These are phyloP conservation scores for Monodelphis domestica DNA, from an alignment of 2,797 vertebrate genomes.

Conservation along the genomic window DNA sequence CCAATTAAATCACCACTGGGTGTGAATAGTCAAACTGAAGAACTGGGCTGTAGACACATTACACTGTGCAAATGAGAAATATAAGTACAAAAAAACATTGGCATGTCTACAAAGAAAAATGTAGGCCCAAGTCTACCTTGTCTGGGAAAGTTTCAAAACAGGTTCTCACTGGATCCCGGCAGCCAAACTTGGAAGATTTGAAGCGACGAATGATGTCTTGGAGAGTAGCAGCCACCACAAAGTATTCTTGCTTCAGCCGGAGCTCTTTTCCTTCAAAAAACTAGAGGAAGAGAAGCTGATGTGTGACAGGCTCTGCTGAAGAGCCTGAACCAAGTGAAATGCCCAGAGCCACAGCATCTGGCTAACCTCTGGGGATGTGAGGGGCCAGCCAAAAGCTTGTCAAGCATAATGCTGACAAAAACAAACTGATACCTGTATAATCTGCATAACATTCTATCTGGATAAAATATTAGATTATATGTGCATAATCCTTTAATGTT, in stretches of 20 bases:
- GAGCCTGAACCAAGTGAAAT: background rate
- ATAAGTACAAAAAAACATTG: background rate
- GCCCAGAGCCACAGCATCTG: background rate
- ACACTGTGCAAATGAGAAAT: too few species aligned
- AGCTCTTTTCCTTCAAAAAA: slow-evolving; percentile 99
- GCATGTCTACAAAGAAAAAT: background rate
- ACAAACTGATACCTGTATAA: background rate
- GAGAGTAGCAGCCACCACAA: slow-evolving; percentile 97
- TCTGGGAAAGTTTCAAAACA: slow-evolving; percentile 94
- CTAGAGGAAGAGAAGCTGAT: slow-evolving; percentile 79
- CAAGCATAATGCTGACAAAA: background rate
- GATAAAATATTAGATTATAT: too few species aligned
- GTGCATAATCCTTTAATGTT: background rate
- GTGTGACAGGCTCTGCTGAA: background rate
- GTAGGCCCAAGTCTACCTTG: slow-evolving; percentile 87
- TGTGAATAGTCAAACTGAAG: background rate
- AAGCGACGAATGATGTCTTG: slow-evolving; percentile 98
- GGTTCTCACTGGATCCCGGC: slow-evolving; percentile 93
- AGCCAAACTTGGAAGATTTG: slow-evolving; percentile 98
- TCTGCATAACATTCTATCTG: too few species aligned
- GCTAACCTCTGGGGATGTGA: background rate
- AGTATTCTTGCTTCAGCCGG: slow-evolving; percentile 98
- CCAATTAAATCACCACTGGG: background rate
- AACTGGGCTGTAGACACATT: background rate
- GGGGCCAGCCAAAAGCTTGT: background rate